These are phyloP conservation scores for Clusia tigrina DNA, from an alignment of 2,888 invertebrate genomes.

Conservation along the genomic window DNA sequence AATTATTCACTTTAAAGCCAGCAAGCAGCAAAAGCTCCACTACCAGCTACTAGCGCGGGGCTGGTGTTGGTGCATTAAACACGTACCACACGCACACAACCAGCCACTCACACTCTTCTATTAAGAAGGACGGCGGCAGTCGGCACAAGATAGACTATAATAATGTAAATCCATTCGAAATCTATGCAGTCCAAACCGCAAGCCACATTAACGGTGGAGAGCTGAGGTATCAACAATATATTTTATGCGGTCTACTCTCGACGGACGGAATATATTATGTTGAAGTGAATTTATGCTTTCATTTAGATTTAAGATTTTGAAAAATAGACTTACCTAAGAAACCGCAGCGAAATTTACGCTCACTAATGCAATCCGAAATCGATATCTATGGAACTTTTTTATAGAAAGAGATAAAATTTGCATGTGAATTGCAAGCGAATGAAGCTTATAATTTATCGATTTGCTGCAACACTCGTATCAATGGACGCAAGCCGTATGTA, in stretches of 20 bases:
- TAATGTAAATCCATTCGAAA: background rate
- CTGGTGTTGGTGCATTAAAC: too few species aligned
- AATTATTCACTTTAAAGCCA: conserved; percentile 17
- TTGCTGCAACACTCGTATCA: too few species aligned
- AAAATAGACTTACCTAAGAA: too few species aligned
- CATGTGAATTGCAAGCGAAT: too few species aligned
- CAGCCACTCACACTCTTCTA: too few species aligned
- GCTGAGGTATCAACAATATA: conserved; percentile 5
- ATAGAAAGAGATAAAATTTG: too few species aligned
- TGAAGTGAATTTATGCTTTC: background rate
- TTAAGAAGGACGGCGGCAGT: background rate
- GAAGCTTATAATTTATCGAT: too few species aligned
- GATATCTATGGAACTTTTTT: too few species aligned
- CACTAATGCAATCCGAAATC: too few species aligned
- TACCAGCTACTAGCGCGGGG: background rate
- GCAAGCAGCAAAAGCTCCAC: background rate
- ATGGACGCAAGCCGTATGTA: too few species aligned
- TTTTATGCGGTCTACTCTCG: conserved; percentile 4
- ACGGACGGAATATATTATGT: conserved; percentile 2
- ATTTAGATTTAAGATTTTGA: background rate
- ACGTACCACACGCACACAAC: too few species aligned
- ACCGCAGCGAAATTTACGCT: background rate
- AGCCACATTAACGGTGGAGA: too few species aligned
- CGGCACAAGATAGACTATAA: background rate
- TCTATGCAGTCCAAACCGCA: background rate